These are phyloP conservation scores for Zeus faber DNA, from an alignment of 2,113 vertebrate genomes.

Conservation along the genomic window DNA sequence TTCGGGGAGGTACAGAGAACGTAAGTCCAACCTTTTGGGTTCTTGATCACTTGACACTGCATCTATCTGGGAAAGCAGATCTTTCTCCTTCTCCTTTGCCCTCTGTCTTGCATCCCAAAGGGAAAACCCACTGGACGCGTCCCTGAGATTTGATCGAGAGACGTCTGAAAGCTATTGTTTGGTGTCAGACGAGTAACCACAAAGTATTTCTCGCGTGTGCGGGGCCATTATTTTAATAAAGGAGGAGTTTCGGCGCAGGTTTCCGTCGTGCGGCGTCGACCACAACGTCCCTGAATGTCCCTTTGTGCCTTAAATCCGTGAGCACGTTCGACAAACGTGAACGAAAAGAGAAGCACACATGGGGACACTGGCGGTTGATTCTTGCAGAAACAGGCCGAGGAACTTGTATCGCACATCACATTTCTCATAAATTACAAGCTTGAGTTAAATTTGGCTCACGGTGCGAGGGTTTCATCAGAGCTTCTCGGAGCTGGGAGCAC, in stretches of 20 bases:
- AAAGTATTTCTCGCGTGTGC: slow-evolving; percentile 38
- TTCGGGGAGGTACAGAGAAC: slow-evolving; percentile 77
- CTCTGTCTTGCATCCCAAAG: slow-evolving; percentile 3
- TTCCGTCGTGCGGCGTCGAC: not conserved
- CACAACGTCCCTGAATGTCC: slow-evolving; percentile 1
- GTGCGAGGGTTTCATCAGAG: not conserved
- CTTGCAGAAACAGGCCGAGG: not conserved
- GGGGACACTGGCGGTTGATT: too few relatives aligned
- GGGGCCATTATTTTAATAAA: slow-evolving; percentile 11
- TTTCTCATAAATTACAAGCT: not conserved
- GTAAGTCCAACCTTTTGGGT: slow-evolving; percentile 61
- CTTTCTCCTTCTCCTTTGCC: not conserved
- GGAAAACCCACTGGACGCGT: slow-evolving; percentile 19
- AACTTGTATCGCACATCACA: not conserved
- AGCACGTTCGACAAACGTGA: not conserved
- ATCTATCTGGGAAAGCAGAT: not conserved
- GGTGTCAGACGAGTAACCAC: slow-evolving; percentile 30
- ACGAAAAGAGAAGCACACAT: not conserved
- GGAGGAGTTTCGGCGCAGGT: too few relatives aligned
- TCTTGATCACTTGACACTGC: not conserved
- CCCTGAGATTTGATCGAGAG: slow-evolving; percentile 32
- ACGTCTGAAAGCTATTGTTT: slow-evolving; percentile 30
- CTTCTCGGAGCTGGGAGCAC: not conserved
- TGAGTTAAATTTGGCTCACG: too few relatives aligned
- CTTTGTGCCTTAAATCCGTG: too few relatives aligned